Evolutionary conservation across 2,113 vertebrate species (phyloP), one percentile per base, ranked within the genome.

Genomic region (Eretmochelys imbricata): DNA sequence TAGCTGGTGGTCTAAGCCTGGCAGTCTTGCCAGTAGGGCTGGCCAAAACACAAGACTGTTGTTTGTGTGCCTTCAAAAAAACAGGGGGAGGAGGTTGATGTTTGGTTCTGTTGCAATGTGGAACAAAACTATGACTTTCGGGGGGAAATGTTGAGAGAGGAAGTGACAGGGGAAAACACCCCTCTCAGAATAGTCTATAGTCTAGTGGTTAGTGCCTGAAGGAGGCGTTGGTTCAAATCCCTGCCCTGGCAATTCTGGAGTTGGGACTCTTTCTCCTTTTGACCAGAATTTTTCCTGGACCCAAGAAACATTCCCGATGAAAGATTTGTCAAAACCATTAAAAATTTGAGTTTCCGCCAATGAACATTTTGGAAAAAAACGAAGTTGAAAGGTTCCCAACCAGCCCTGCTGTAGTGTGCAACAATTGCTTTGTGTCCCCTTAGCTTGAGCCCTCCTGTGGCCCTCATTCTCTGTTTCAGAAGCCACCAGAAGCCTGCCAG

Each of bases 41-140:
- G 29, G 3, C 29, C 29, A 62, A 62, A 62, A 31, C 12, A 12
- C 29, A 59, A 29, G 29, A 31, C 7, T 14, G 29, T 62, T 62
- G 59, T 62, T 31, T 62, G 27, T 62, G 59, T 27, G 25, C 25
- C 55, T 57, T 57, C 24, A 27, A 57, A 57, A 57, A 57, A 11
- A 1, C 3, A 1, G 9, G 25, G 54, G 20, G 22, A 9, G 57
- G 5, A 6, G 13, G 29, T 62, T 62, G 59, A 31, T 3, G 2
- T 62, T 31, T 62, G 59, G 13, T 27, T 62, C 10, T 62, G 29
- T 62, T 62, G 29, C 6, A 3, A 29, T 31, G 27, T 31, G 59
- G 59, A 31, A 62, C 27, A 62, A 62, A 62, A 27, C 29, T 14
- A 31, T 31, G 27, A 62, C 5, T 16, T 62, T 31, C 24, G 16